Evolutionary conservation across 2,113 vertebrate species (phyloP).

Genomic region (Rhea americana): DNA sequence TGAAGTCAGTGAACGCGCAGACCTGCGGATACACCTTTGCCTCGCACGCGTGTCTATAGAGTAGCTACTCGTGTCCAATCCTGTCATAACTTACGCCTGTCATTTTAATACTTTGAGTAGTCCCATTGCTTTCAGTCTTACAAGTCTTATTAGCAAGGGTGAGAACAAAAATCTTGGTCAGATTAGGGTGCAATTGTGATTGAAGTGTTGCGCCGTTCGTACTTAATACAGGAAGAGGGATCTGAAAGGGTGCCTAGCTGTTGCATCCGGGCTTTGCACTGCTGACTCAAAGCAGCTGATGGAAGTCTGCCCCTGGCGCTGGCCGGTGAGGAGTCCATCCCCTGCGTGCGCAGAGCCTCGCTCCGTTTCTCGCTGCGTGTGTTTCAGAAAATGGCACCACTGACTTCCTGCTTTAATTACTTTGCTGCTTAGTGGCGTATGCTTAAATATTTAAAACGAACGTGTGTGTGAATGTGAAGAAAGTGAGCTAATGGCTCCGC

Average conservation of each 20-base stretch:
- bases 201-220: neutral
- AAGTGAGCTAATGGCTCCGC: neutral
- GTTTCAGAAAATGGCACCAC: neutral
- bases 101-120: neutral
- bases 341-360: neutral
- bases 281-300: neutral
- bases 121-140: neutral
- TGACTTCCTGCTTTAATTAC: neutral
- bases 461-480: neutral
- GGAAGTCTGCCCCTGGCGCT: neutral
- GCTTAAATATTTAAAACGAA: neutral
- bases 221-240: neutral
- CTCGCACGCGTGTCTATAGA: rapidly evolving
- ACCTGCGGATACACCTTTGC: neutral
- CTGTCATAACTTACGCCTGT: rapidly evolving
- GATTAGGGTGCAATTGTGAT: neutral
- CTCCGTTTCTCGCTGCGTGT: neutral
- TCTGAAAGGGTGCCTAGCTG: neutral
- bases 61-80: neutral
- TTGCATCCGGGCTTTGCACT: neutral
- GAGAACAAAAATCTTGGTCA: neutral
- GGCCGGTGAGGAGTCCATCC: neutral
- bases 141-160: neutral
- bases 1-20: neutral
- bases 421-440: neutral